Evolutionary conservation across 23 tunicate genomes (phyloP).

Genomic region (Phallusia fumigata): DNA sequence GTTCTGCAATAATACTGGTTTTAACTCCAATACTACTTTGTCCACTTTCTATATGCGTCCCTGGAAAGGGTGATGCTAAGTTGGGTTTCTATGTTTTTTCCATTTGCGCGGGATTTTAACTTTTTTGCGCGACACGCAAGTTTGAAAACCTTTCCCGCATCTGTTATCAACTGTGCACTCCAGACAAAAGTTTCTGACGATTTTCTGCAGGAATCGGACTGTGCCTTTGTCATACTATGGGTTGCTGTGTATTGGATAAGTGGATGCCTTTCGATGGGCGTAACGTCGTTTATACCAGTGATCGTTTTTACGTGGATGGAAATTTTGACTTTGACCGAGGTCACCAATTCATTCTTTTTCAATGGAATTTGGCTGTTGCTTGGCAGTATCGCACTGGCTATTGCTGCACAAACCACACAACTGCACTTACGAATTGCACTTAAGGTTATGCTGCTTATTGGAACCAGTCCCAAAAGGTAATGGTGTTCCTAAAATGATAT

Average conservation of each 20-base stretch:
- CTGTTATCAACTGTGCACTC: too few relatives aligned
- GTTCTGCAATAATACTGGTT: constrained; percentile 1
- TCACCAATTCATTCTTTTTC: constrained; percentile 22
- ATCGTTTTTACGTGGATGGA: neutral
- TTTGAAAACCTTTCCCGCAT: too few relatives aligned
- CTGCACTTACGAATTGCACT: constrained; percentile 26
- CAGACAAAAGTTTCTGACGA: too few relatives aligned
- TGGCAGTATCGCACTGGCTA: constrained; percentile 19
- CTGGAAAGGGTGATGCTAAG: constrained; percentile 17
- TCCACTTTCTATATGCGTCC: neutral
- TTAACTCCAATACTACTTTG: constrained; percentile 8
- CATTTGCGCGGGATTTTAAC: neutral
- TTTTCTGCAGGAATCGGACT: constrained; percentile 18
- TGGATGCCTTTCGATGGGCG: constrained; percentile 24
- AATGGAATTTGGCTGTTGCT: constrained; percentile 22
- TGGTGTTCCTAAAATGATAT: neutral
- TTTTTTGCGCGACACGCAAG: neutral
- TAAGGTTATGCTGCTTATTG: constrained; percentile 19
- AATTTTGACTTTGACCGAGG: constrained; percentile 14
- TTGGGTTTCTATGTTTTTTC: too few relatives aligned
- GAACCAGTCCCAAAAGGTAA: constrained; percentile 31
- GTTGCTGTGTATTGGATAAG: constrained; percentile 20
- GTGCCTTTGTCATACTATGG: constrained; percentile 20
- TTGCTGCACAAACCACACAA: constrained; percentile 33
- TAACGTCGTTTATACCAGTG: neutral